Base-by-base conservation (phyloP, 1,140 invertebrate species). In the Acromyrmex heyeri region DNA sequence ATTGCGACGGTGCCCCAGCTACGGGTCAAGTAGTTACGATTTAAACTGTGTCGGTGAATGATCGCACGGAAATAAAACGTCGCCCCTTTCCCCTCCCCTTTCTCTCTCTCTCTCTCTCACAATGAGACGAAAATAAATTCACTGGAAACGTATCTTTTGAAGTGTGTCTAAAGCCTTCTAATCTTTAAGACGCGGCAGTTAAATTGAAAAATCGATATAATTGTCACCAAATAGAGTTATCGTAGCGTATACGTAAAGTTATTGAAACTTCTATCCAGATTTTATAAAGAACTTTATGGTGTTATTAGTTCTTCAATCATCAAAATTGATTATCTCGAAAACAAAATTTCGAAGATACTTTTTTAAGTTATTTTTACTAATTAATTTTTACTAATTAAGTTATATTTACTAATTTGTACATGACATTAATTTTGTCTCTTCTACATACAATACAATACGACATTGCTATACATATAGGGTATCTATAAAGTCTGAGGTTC, bases 21-120 rank as follows among this genome's bases (percentile, higher is more conserved):
- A 73, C 30, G 53, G 88, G 88, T 89, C 77, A 88, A 89, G 79
- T 79, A 85, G 87, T 85, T 67, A 61, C 59, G 87, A 89, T 86
- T 89, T 57, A 75, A 88, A 67, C 44, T 75, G 81, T 53, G 87
- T 53, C 67, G 87, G 73, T 88, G 88, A 86, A 89, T 67, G 82
- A 88, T 89, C 73, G 81, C 44, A 50, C 73, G 65, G 62, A 77
- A 89, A 89, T 88, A 86, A 89, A 79, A 75, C 67, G 44, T 12
- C 21, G 12, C 18, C 8, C 12, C 24, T 14, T 24, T 3, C 24
- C 21, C 21, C 21, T 10, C 14, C 18, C 21, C 44, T 48, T 18
- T 76, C 2, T 48, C 21, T 50, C 18, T 34, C n/a, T 65, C 48
- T 65, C 48, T 79, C 30, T 21, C 1, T 38, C 27, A 78, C 64